Conservation (phyloP, 2,113 vertebrate species). For the Anguilla rostrata region DNA sequence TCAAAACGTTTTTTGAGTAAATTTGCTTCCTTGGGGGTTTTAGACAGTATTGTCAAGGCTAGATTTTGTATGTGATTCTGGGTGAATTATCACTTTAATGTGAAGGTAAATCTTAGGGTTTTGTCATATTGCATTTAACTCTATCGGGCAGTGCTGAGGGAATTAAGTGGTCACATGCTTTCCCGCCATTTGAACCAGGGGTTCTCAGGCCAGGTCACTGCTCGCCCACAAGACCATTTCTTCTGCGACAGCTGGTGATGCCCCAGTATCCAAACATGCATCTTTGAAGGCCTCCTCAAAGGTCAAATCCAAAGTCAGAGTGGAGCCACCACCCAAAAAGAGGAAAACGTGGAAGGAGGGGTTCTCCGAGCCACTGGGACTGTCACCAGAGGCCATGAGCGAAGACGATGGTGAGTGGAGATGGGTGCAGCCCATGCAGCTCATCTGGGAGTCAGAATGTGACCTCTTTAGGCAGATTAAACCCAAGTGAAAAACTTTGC, state of each 20-base stretch:
- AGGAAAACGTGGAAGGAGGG: slow-evolving; percentile 96
- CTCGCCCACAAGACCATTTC: slow-evolving; percentile 57
- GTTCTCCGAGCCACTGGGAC: slow-evolving; percentile 81
- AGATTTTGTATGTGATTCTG: too few relatives aligned
- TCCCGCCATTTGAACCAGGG: slow-evolving; percentile 47
- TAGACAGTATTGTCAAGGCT: too few relatives aligned
- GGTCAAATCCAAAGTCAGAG: slow-evolving; percentile 82
- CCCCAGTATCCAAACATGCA: slow-evolving; percentile 66
- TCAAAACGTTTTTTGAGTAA: too few relatives aligned
- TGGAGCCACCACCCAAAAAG: slow-evolving; percentile 96
- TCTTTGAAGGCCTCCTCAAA: slow-evolving; percentile 75
- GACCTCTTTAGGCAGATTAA: too few relatives aligned
- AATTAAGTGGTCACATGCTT: background rate
- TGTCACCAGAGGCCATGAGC: slow-evolving; percentile 81
- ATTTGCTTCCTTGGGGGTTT: too few relatives aligned
- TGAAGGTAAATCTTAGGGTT: too few relatives aligned
- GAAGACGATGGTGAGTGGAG: slow-evolving; percentile 80
- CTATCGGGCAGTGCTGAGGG: background rate
- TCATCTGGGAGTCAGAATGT: background rate
- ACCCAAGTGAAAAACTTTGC: too few relatives aligned
- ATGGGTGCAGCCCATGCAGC: background rate
- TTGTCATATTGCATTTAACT: too few relatives aligned
- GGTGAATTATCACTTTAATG: too few relatives aligned
- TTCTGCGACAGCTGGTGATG: slow-evolving; percentile 13
- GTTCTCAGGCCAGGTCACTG: slow-evolving; percentile 67